Base-by-base conservation (phyloP, 2,888 invertebrate genomes). In the Dichetophora obliterata region DNA sequence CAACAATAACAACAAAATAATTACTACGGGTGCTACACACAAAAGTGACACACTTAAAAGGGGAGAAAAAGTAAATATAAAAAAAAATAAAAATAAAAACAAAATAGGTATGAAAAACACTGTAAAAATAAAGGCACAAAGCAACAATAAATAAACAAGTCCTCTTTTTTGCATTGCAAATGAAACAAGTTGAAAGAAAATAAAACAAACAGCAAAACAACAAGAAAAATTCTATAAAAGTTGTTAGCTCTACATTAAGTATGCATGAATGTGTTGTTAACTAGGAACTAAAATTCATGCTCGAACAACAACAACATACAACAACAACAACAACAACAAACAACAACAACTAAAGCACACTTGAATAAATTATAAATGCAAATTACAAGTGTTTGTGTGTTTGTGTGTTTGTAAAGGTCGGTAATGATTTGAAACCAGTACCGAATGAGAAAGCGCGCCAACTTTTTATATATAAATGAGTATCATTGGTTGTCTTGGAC, bases 181-280 rank as follows among this genome's bases (percentile, higher is more conserved):
- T 73, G 73, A 73, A 22, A 71, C 57, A 43, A 57, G 65, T 52
- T 65, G 37, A 73, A 52, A 68, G 34, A 37, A 69, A 52, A 69
- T 19, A 48, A 68, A 19, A 19, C 16, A 59, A 22, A 27, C 5
- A 59, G 27, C 5, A 59, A 2, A 27, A 59, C 59, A 59, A 24
- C 5, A 54, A 31, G 27, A 59, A 24, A 59, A 27, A 43, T 11
- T 11, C 43, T 59, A 27, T 59, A 22, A 24, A 59, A 27, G 22
- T 19, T 54, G 27, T 59, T 59, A n/a, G 57, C 27, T 50, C 61
- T 27, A 9, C 73, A 65, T 65, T 73, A 50, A 65, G 65, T 19
- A 73, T 73, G 73, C 73, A 63, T 73, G 71, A 71, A 71, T 57
- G 57, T 5, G 57, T 71, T 71, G 63, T 50, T 73, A 48, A 73